Evolutionary conservation across 2,888 invertebrate species (phyloP).

Genomic region (Keiferia lycopersicella): DNA sequence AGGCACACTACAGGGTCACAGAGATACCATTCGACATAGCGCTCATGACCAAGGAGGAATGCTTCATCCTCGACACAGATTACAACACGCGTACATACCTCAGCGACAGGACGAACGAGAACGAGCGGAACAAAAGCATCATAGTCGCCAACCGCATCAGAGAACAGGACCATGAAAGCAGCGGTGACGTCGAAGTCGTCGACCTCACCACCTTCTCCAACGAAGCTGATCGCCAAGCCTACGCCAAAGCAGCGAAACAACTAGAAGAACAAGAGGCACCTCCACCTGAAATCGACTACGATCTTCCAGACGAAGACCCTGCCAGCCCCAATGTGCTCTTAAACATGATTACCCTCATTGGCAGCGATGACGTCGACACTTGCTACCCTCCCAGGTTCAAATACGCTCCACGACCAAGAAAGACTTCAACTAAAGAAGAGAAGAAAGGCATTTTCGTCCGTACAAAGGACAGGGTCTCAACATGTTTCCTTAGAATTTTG

Average conservation of each 20-base stretch:
- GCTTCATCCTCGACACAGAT: slow-evolving; percentile 23
- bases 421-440: background rate
- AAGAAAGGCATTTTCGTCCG: slow-evolving; percentile 7
- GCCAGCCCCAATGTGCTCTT: background rate
- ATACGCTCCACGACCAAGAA: slow-evolving; percentile 13
- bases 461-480: background rate
- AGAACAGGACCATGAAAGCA: slow-evolving; percentile 17
- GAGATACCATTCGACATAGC: slow-evolving; percentile 20
- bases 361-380: slow-evolving; percentile 12
- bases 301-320: slow-evolving; percentile 11
- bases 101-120: background rate
- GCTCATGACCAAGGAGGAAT: slow-evolving; percentile 20
- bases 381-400: slow-evolving; percentile 20
- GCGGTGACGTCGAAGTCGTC: slow-evolving; percentile 15
- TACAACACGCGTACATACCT: slow-evolving; percentile 20
- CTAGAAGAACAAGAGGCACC: background rate
- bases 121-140: slow-evolving; percentile 14
- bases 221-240: background rate
- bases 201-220: slow-evolving; percentile 15
- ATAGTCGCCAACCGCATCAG: slow-evolving; percentile 10
- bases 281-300: slow-evolving; percentile 1
- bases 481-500: background rate
- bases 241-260: background rate
- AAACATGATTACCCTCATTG: background rate
- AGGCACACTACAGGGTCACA: slow-evolving; percentile 12